Evolutionary conservation across 2,888 invertebrate genomes (phyloP), one percentile per base, ranked within the genome.

Genomic region (Acanthosepion lycidas): DNA sequence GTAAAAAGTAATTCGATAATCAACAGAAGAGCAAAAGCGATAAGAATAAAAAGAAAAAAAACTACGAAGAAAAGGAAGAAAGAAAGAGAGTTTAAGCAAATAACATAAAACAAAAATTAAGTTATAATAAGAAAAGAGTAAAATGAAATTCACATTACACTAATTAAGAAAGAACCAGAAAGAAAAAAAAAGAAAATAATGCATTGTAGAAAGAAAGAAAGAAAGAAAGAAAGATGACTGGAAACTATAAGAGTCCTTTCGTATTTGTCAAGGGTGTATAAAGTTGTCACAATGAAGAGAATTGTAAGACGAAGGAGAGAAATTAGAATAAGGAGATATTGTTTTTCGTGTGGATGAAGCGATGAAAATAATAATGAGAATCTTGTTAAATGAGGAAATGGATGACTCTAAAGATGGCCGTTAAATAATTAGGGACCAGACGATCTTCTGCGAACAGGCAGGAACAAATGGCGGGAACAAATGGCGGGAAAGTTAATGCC

Each of bases 381-480:
- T n/a, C 78, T 78, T 5, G 78, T 78, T 78, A 78, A 28, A 78
- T n/a, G 78, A 12, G 28, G 78, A 78, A 78, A 28, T n/a, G n/a
- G 78, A 78, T n/a, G 78, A n/a, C 78, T 78, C 64, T n/a, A 78
- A 78, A 78, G 78, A 78, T 78, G 78, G 28, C 78, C 28, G 78
- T 78, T n/a, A 78, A 78, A 78, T 78, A 78, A 78, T 78, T 78
- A 78, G n/a, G 78, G 78, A 78, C 28, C 78, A 78, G 78, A 78
- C 78, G 78, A 78, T 78, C 8, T 78, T n/a, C n/a, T 28, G 78
- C 78, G 78, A 78, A 78, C 9, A 78, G 28, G 78, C 28, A 9
- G 28, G 78, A 78, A 78, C 78, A 64, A 59, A 59, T 59, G 20
- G 20, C 59, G 59, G 59, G 59, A 20, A 59, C 59, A 64, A 78